Evolutionary conservation across 2,113 vertebrate species (phyloP).

Genomic region (Notothenia coriiceps): DNA sequence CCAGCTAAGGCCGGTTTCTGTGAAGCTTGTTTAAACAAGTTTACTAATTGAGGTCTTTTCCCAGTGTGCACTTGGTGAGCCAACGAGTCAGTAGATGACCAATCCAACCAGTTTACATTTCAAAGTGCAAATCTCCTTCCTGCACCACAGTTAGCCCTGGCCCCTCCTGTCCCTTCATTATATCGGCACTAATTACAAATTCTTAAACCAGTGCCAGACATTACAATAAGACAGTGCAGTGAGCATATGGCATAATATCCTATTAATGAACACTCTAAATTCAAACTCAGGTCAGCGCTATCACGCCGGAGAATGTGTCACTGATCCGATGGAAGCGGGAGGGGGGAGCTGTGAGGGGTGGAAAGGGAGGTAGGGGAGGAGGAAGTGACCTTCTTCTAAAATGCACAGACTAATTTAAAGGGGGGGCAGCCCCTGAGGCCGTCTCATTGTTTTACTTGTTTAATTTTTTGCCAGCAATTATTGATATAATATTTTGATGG

Average conservation of each 20-base stretch:
- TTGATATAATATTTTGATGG: conserved; percentile 88
- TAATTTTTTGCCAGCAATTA: conserved; percentile 85
- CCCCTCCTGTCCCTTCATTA: conserved; percentile 97
- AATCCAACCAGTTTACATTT: conserved; percentile 63
- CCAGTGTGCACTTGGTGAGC: conserved; percentile 14
- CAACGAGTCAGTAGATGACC: conserved; percentile 60
- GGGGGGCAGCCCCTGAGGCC: conserved; percentile 78
- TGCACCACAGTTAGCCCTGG: conserved; percentile 90
- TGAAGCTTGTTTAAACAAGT: neutral
- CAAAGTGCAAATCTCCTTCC: conserved; percentile 85
- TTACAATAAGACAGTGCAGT: conserved; percentile 95
- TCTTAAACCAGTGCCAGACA: conserved; percentile 96
- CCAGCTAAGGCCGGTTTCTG: neutral
- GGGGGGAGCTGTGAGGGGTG: conserved; percentile 54
- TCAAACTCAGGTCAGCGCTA: conserved; percentile 99
- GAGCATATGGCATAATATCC: conserved; percentile 99
- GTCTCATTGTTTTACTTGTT: conserved; percentile 85
- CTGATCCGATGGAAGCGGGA: conserved; percentile 84
- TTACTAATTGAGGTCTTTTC: conserved; percentile 20
- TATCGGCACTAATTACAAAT: conserved; percentile 99
- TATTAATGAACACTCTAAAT: conserved; percentile 99
- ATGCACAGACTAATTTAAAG: conserved; percentile 85
- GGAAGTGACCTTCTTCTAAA: conserved; percentile 90
- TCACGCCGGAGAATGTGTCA: conserved; percentile 92
- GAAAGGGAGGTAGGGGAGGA: conserved; percentile 66